Conservation (phyloP, 2,797 vertebrate species). For the Rachycentron canadum region DNA sequence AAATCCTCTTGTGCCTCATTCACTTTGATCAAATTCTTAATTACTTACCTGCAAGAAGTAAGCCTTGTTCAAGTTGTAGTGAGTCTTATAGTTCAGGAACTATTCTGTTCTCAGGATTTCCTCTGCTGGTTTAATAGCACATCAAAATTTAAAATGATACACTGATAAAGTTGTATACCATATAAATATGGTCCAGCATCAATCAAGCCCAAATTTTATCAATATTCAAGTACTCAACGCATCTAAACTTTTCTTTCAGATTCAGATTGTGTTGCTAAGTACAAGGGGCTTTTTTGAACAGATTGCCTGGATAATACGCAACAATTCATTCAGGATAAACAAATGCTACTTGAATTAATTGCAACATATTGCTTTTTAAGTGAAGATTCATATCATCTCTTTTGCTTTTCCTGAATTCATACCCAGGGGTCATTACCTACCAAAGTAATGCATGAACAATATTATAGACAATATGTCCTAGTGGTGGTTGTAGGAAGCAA, state of each 20-base stretch:
- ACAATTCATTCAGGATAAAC: slow-evolving; percentile 23
- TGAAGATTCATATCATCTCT: slow-evolving; percentile 41
- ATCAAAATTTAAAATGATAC: slow-evolving; percentile 4
- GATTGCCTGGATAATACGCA: slow-evolving; percentile 43
- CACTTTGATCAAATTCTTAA: slow-evolving; percentile 36
- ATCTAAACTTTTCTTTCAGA: slow-evolving; percentile 29
- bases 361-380: slow-evolving; percentile 69
- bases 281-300: slow-evolving; percentile 31
- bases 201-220: slow-evolving; percentile 14
- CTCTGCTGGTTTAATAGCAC: not conserved
- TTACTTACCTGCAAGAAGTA: slow-evolving; percentile 19
- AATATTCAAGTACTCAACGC: slow-evolving; percentile 13
- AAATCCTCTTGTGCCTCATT: slow-evolving; percentile 24
- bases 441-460: slow-evolving; percentile 64
- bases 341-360: slow-evolving; percentile 60
- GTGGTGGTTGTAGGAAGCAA: slow-evolving; percentile 52
- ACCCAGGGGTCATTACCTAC: slow-evolving; percentile 58
- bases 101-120: not conserved
- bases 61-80: not conserved
- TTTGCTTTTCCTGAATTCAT: slow-evolving; percentile 35
- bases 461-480: slow-evolving; percentile 70
- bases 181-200: not conserved
- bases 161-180: slow-evolving; percentile 6
- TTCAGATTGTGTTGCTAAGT: slow-evolving; percentile 18
- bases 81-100: not conserved